Percentiles rank a stretch among this genome's conserved stretches.
Evolutionary conservation across 2,888 invertebrate species (phyloP).

Genomic region (Drosophila nr. medialis): DNA sequence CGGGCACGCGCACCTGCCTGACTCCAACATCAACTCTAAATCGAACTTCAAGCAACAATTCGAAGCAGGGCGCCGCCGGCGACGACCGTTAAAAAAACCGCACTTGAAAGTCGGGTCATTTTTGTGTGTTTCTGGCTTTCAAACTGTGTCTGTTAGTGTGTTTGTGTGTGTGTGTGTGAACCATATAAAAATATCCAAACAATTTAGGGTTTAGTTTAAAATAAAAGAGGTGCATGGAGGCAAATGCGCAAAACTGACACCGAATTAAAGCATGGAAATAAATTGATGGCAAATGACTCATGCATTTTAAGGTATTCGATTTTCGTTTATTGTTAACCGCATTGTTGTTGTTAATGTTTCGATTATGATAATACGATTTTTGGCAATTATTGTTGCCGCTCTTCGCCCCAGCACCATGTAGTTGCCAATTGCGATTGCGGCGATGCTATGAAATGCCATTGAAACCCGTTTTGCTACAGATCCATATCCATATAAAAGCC

Average conservation of each 20-base stretch:
- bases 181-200: slow-evolving; percentile 37
- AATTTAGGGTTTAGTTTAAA: slow-evolving; percentile 51
- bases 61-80: slow-evolving; percentile 34
- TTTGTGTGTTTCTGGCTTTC: slow-evolving; percentile 15
- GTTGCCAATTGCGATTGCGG: slow-evolving; percentile 43
- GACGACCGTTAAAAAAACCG: slow-evolving; percentile 8
- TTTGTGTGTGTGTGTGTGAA: slow-evolving; percentile 25
- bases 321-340: slow-evolving; percentile 49
- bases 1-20: slow-evolving; percentile 56
- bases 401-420: slow-evolving; percentile 25
- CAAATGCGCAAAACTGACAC: slow-evolving; percentile 64
- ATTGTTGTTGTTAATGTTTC: slow-evolving; percentile 59
- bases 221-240: slow-evolving; percentile 35
- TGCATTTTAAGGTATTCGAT: slow-evolving; percentile 56
- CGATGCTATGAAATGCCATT: slow-evolving; percentile 42
- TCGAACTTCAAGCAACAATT: slow-evolving; percentile 10
- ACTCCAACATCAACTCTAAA: slow-evolving; percentile 6
- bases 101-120: slow-evolving; percentile 44
- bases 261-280: slow-evolving; percentile 70
- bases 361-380: slow-evolving; percentile 70
- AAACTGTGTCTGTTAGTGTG: neutral
- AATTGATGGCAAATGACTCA: slow-evolving; percentile 79
- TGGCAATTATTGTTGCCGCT: slow-evolving; percentile 70
- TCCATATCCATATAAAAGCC: slow-evolving; percentile 71
- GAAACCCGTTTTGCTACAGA: slow-evolving; percentile 52